Evolutionary conservation across 1,140 invertebrate species (phyloP), one percentile per base, ranked within the genome.

Genomic region (Drosophila ananassae): DNA sequence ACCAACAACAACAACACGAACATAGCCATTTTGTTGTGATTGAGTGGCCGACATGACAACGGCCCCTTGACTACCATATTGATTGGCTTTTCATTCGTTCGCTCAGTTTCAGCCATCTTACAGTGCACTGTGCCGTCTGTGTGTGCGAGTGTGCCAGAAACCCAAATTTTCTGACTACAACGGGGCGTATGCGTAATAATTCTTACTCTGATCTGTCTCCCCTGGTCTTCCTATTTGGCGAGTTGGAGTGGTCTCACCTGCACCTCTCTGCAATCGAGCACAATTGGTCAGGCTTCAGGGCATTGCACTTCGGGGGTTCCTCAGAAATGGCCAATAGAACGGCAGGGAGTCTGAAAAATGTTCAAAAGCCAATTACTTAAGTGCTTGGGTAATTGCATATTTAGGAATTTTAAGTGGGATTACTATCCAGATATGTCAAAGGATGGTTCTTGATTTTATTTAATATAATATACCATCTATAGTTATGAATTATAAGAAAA

Each of bases 61-160:
- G 61, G 76, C 50, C 78, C 52, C 74, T 59, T 72, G 62, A 62
- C 66, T 89, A 79, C 72, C 67, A 66, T 87, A 87, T 87, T 83
- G 83, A 87, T 87, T 89, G 75, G 64, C 56, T 61, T 68, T 60
- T 59, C 69, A 25, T 63, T 73, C 73, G 50, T 63, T 73, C 73
- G 50, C 22, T 50, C 61, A 41, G 51, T 46, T 21, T 30, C 34
- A 66, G 41, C 54, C 41, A 32, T 69, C 44, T 57, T 69, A 37
- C 34, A 37, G 34, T 2, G 32, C 32, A 7, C 9, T 37, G 3
- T 4, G 13, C 32, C 21, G 60, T 46, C 28, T 47, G 12, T 47
- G 22, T 75, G 44, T 22, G 17, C n/a, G 17, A 44, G 28, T 81
- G 76, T 62, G 62, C 81, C 60, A 77, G 56, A 85, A 66, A 85